Percentiles rank a stretch among this genome's conserved stretches.
Conservation (phyloP, 2,797 vertebrate species). For the Falco rusticolus region DNA sequence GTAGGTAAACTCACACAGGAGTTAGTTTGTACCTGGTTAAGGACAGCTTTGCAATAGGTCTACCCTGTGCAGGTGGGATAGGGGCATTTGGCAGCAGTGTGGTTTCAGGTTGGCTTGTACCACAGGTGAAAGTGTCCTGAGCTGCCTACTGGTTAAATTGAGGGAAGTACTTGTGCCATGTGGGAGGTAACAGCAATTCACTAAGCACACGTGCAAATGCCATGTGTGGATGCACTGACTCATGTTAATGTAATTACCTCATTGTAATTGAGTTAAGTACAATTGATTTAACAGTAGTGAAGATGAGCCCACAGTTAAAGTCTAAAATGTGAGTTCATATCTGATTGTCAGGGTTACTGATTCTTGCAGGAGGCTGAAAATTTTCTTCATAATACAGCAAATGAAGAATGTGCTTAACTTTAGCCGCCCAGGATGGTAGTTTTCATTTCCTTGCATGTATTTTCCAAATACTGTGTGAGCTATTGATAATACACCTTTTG, state of each 20-base stretch:
- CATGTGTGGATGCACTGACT: conserved; percentile 71
- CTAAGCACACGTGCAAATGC: conserved; percentile 59
- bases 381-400: neutral
- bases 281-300: conserved; percentile 67
- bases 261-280: conserved; percentile 69
- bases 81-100: neutral
- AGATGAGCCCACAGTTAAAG: conserved; percentile 55
- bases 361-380: neutral
- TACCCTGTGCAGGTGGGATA: neutral
- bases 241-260: conserved; percentile 70
- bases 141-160: neutral
- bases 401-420: neutral
- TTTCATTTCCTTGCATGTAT: neutral
- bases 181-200: conserved; percentile 51
- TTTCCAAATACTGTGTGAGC: neutral
- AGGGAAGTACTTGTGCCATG: conserved; percentile 30
- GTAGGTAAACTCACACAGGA: neutral
- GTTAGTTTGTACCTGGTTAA: neutral
- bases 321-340: conserved; percentile 2
- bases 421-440: neutral
- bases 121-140: neutral
- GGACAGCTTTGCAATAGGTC: neutral
- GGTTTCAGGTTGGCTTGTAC: neutral
- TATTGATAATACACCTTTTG: neutral
- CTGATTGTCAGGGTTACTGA: conserved; percentile 26